Conservation (phyloP, 2,888 invertebrate genomes). For the Nipponacmea schrenckii region DNA sequence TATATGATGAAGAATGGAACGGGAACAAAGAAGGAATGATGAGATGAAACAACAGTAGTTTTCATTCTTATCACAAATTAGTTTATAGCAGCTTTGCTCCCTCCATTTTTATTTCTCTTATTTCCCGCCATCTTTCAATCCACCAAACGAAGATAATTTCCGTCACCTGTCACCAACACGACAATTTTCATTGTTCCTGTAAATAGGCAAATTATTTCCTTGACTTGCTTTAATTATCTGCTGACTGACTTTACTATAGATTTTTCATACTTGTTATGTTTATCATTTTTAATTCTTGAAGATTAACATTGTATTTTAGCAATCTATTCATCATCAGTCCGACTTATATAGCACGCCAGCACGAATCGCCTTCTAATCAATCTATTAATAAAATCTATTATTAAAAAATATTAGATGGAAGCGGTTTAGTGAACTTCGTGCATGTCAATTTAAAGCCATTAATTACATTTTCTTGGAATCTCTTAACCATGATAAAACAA, state of each 20-base stretch:
- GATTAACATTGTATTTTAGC: too few species aligned
- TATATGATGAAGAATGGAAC: slow-evolving; percentile 12
- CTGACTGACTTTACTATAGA: background rate
- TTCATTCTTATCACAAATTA: slow-evolving; percentile 1
- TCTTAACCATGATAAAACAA: too few species aligned
- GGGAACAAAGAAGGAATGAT: slow-evolving; percentile 22
- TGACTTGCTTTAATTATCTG: background rate
- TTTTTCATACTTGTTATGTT: too few species aligned
- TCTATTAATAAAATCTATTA: too few species aligned
- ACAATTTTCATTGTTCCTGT: background rate
- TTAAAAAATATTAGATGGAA: too few species aligned
- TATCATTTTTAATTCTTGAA: too few species aligned
- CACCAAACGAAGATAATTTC: slow-evolving; percentile 5
- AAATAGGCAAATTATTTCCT: slow-evolving; percentile 2
- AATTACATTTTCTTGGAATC: too few species aligned
- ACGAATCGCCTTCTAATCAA: too few species aligned
- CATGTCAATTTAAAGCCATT: too few species aligned
- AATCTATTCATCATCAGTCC: too few species aligned
- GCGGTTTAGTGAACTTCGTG: too few species aligned
- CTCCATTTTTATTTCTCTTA: background rate
- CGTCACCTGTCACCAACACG: slow-evolving; percentile 5
- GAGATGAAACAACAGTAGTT: slow-evolving; percentile 16
- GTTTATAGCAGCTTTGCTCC: background rate
- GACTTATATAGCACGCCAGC: too few species aligned
- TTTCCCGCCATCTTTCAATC: background rate